Evolutionary conservation across 2,888 invertebrate species (phyloP), one percentile per base, ranked within the genome.

Genomic region (Synanthedon tipuliformis): DNA sequence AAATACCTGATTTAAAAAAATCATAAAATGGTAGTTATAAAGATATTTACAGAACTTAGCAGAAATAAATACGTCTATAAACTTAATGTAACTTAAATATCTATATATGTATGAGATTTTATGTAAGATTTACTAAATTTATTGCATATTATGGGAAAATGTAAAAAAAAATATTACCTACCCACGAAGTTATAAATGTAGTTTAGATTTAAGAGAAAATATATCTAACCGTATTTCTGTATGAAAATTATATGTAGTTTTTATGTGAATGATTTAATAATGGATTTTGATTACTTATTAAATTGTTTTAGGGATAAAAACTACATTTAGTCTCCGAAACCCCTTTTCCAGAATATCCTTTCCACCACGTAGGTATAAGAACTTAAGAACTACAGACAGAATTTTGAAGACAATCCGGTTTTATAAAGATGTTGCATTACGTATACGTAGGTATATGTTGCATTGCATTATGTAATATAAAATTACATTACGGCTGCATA

Each of bases 181-280:
- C 72, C 71, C 75, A 78, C 69, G 69, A 79, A 79, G 78, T 72
- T 77, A 80, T 77, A 68, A 78, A 78, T 80, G 86, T 86, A 86
- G 86, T 75, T 72, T 75, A 84, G 81, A 74, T 57, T 57, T 85
- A 85, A 84, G 82, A 75, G 76, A 79, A 77, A 85, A 83, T 86
- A 86, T 87, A 87, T 86, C 82, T 87, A 87, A 86, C 78, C 87
- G 85, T 87, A 87, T 87, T 87, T 87, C 87, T 86, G 85, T 87
- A 87, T 85, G 85, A 86, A 84, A 51, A 87, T 87, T 86, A 87
- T 86, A 87, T 84, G 87, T 87, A 86, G 86, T 85, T 86, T 86
- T 81, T 86, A 87, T 86, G 86, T 85, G 83, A 74, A 81, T 78
- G 74, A 84, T 81, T 78, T 78, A 82, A 78, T 75, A 75, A 71